phyloP scores from a whole-genome alignment of 2,888 invertebrate species.

The Hyles lineata region DNA sequence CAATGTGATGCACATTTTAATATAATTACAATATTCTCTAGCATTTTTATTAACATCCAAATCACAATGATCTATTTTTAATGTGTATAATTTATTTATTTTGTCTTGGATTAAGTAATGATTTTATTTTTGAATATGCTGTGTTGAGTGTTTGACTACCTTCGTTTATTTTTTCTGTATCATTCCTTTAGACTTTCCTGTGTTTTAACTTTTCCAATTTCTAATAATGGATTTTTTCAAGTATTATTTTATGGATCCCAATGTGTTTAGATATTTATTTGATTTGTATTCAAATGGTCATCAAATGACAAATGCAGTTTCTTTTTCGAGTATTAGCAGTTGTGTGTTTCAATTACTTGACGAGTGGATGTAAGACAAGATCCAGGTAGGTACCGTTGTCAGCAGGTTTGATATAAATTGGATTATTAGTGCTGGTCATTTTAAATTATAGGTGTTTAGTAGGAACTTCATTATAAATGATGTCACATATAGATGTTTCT shows the following conservation, averaged over 20 bases:
- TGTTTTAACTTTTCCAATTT: background rate
- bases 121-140: background rate
- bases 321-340: constrained; percentile 37
- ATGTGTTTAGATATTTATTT: constrained; percentile 4
- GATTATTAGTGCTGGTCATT: constrained; percentile 55
- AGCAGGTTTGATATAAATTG: constrained; percentile 41
- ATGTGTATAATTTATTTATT: background rate
- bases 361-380: constrained; percentile 37
- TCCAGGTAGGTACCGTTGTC: constrained; percentile 44
- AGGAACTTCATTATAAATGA: constrained; percentile 27
- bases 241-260: background rate
- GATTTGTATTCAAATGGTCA: constrained; percentile 14
- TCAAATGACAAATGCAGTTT: constrained; percentile 9
- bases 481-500: constrained; percentile 25
- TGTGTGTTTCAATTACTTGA: constrained; percentile 32
- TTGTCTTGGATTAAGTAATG: constrained; percentile 3
- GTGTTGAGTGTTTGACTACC: background rate
- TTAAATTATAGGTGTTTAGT: constrained; percentile 32
- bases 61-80: background rate
- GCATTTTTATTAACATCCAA: constrained; percentile 1
- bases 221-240: constrained; percentile 1
- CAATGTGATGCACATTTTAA: constrained; percentile 19
- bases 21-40: constrained; percentile 14
- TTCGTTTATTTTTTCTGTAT: background rate
- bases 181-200: background rate